Percentiles rank a stretch among this genome's conserved stretches.
phyloP scores from a whole-genome alignment of 2,888 invertebrate genomes.

The Andrena minutula region DNA sequence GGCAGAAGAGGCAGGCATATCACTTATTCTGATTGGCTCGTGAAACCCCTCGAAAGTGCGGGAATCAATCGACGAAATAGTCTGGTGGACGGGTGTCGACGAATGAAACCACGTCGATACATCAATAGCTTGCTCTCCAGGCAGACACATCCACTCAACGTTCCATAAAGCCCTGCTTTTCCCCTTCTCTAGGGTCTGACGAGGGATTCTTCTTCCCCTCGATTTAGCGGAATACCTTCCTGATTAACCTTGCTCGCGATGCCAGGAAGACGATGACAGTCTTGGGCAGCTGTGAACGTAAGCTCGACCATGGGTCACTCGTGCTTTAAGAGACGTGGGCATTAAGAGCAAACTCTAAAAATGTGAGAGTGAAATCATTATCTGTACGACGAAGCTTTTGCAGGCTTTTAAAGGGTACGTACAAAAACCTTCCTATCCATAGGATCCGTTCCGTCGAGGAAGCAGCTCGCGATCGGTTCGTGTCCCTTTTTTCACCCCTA shows the following conservation, averaged over 20 bases:
- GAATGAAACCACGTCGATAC: conserved; percentile 50
- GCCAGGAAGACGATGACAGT: not conserved
- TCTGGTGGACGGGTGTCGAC: conserved; percentile 37
- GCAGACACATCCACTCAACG: conserved; percentile 34
- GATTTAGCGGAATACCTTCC: not conserved
- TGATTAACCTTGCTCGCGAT: conserved; percentile 4
- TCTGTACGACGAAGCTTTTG: too few species aligned
- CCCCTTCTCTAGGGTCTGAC: not conserved
- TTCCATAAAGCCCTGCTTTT: conserved; percentile 12
- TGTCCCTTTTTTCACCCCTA: not conserved
- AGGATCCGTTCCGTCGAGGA: conserved; percentile 3
- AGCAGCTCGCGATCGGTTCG: conserved; percentile 18
- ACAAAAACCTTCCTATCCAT: not conserved
- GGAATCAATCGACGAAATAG: conserved; percentile 67
- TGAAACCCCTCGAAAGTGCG: conserved; percentile 57
- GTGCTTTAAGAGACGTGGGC: too few species aligned
- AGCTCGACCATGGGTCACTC: too few species aligned
- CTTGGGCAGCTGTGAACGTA: not conserved
- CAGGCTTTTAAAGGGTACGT: conserved; percentile 1
- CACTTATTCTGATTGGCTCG: conserved; percentile 77
- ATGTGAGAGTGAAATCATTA: too few species aligned
- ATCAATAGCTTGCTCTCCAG: conserved; percentile 26
- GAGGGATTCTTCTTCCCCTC: conserved; percentile 1
- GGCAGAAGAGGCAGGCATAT: conserved; percentile 62
- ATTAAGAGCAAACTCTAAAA: too few species aligned